Conservation (phyloP, 2,113 vertebrate species). For the Antennarius striatus region DNA sequence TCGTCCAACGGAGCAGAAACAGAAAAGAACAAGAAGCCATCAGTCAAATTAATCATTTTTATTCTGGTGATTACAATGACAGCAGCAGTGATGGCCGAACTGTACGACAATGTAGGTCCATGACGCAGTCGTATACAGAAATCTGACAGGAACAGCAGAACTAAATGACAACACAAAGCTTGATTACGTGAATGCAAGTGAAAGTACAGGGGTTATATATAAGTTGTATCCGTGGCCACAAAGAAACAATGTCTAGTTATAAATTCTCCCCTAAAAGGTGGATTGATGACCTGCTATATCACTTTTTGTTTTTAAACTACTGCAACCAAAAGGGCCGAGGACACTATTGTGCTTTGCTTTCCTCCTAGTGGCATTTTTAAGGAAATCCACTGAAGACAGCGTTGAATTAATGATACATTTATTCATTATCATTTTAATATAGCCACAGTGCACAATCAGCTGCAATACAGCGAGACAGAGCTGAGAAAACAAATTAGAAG, state of each 20-base stretch:
- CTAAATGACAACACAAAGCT: no score
- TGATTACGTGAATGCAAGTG: no score
- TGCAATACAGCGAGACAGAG: constrained; percentile 56
- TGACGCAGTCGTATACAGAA: neutral
- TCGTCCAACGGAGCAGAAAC: constrained; percentile 6
- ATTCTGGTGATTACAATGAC: neutral
- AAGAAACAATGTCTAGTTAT: constrained; percentile 17
- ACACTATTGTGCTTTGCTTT: constrained; percentile 62
- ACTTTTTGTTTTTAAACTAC: constrained; percentile 45
- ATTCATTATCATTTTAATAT: constrained; percentile 79
- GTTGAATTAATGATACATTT: constrained; percentile 69
- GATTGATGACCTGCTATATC: constrained; percentile 33
- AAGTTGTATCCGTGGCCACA: neutral
- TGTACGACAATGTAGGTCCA: no score
- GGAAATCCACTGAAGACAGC: constrained; percentile 52
- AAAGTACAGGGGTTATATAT: no score
- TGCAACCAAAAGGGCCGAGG: constrained; percentile 22
- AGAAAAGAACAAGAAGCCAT: constrained; percentile 3
- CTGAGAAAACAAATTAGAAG: constrained; percentile 69
- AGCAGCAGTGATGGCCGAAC: neutral
- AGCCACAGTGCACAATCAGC: constrained; percentile 73
- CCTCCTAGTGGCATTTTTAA: constrained; percentile 57
- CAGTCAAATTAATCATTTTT: no score
- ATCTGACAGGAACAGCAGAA: no score
- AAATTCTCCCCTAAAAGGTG: constrained; percentile 22